Base-by-base conservation (phyloP, 1,140 invertebrate species). In the Helicoverpa armigera region DNA sequence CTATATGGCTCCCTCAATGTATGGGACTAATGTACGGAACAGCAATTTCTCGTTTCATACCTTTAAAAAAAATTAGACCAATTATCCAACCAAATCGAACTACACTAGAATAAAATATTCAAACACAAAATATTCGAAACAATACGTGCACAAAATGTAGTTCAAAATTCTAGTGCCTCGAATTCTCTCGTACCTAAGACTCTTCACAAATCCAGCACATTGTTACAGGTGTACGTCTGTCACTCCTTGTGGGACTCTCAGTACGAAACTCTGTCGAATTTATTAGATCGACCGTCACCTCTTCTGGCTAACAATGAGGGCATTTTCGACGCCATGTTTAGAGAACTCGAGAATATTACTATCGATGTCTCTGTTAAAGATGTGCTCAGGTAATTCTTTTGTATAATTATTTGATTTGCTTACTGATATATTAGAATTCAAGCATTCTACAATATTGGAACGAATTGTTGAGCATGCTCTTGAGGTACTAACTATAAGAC, bases 271-370 rank as follows among this genome's bases (percentile, higher is more conserved):
- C 87, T 97, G 18, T 92, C 95, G 54, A 95, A 95, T 82, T 92
- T 97, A 31, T 90, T 97, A 70, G 96, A 97, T 87, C 93, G 95
- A 65, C 96, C 96, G 4, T 96, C 96, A 35, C 94, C 96, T 60
- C 90, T 96, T 0, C 95, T 96, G 74, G 72, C 82, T 12, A 87
- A 95, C 50, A 91, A 95, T 14, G 94, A 93, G 58, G 96, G 96
- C 18, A 95, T 97, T 70, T 96, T 97, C 82, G 95, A 96, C 14
- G 93, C 95, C n/a, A 83, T 96, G 3, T 94, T 96, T 48, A 87
- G 87, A 73, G 94, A 95, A 29, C 67, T 95, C 29, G 88, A 94
- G 31, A 95, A 95, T 79, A 83, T 95, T 43, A 94, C 94, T 13
- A 91, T 95, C 58, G 94, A 95, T 78, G 91, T 95, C 5, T 92